Evolutionary conservation across 2,888 invertebrate genomes (phyloP), one percentile per base, ranked within the genome.

Genomic region (Lasioglossum villosulum): DNA sequence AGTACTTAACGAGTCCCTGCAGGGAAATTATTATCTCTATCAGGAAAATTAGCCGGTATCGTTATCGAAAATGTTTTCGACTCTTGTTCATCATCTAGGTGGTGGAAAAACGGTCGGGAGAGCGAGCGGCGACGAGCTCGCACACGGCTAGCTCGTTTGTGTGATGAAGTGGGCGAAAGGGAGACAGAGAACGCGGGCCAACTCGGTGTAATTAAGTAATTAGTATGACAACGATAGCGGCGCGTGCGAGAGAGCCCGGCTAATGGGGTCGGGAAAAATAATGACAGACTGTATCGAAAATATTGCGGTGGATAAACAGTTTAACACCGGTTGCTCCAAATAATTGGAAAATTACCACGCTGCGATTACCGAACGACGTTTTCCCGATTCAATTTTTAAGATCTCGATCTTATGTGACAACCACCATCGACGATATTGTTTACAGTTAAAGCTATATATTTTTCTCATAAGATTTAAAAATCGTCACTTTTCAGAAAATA

Each of bases 11-110:
- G 34, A 34, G 34, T 66, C 66, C 66, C 66, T 6, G 66, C 34
- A 8, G 66, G 19, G 10, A 34, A 34, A 37, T 66, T 34, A 66
- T 34, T 34, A 34, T 19, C 19, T 10, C 66, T 66, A 66, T 34
- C 66, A 34, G 34, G 66, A 6, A 66, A 66, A 66, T 66, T 66
- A 66, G 66, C 66, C 8, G 19, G 3, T 34, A 34, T 34, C 66
- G 66, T 66, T 70, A 37, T n/a, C 70, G 70, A 70, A 70, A 70
- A 70, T 70, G 70, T 70, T 66, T 66, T 66, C 66, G 66, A 34
- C 66, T 66, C 66, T 34, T 66, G 66, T 66, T 66, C 66, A 66
- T 66, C 66, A 66, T 66, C 66, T 23, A 34, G 34, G 4, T 30
- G 30, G 30, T 12, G 63, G 63, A 63, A 66, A 66, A 66, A 66